Conservation (phyloP, 2,113 vertebrate genomes). For the Lagenorhynchus albirostris region DNA sequence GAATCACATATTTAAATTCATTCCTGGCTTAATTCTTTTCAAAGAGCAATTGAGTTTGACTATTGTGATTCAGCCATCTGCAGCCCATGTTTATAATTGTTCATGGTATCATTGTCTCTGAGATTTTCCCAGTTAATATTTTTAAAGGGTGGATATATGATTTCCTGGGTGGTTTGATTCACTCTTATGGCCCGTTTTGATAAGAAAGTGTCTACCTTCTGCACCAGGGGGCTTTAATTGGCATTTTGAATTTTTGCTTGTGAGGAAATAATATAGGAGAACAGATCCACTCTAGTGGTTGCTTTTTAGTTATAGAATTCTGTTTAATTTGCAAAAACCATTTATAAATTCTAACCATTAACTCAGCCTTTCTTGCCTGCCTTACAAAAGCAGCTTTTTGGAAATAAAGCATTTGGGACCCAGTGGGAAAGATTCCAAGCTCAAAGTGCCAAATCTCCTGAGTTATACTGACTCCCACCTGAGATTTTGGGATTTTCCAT, state of each 20-base stretch:
- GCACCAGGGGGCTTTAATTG: slow-evolving; percentile 23
- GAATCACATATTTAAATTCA: slow-evolving; percentile 58
- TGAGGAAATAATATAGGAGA: slow-evolving; percentile 50
- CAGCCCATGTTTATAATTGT: slow-evolving; percentile 53
- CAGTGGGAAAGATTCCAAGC: slow-evolving; percentile 50
- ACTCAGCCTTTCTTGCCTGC: slow-evolving; percentile 41
- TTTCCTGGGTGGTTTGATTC: slow-evolving; percentile 64
- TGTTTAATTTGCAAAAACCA: slow-evolving; percentile 66
- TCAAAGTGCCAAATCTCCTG: slow-evolving; percentile 19
- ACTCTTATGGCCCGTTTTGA: slow-evolving; percentile 61
- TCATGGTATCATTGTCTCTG: slow-evolving; percentile 51
- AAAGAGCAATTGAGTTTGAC: slow-evolving; percentile 55
- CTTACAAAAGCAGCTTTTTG: slow-evolving; percentile 60
- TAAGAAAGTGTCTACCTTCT: slow-evolving; percentile 53
- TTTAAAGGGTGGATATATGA: slow-evolving; percentile 61
- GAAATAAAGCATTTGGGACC: slow-evolving; percentile 51
- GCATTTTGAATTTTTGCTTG: slow-evolving; percentile 53
- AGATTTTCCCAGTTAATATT: slow-evolving; percentile 64
- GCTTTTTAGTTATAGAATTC: slow-evolving; percentile 57
- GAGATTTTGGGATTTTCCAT: slow-evolving; percentile 67
- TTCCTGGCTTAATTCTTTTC: slow-evolving; percentile 55
- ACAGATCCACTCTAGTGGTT: slow-evolving; percentile 40
- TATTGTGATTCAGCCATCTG: slow-evolving; percentile 55
- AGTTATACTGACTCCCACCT: slow-evolving; percentile 55
- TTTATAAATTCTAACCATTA: slow-evolving; percentile 65